phyloP scores from a whole-genome alignment of 2,888 invertebrate genomes.

The Eumerus sabulonum region DNA sequence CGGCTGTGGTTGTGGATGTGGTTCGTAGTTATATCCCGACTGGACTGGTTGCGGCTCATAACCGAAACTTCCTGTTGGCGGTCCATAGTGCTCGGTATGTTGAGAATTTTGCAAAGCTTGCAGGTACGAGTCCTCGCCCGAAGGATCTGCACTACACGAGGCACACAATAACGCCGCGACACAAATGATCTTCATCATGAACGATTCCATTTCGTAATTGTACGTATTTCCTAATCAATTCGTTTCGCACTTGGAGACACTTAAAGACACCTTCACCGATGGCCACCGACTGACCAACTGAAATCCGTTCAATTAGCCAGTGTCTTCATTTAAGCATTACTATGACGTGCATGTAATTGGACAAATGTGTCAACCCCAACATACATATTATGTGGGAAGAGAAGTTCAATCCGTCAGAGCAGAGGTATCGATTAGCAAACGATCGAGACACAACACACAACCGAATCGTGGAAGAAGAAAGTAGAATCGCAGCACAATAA shows the following conservation, averaged over 20 bases:
- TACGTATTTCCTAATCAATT: constrained; percentile 2
- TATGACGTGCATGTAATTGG: constrained; percentile 51
- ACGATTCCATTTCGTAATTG: constrained; percentile 34
- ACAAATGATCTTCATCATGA: constrained; percentile 35
- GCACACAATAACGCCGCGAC: constrained; percentile 28
- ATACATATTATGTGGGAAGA: constrained; percentile 54
- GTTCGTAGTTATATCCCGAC: constrained; percentile 69
- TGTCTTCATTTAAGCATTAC: constrained; percentile 54
- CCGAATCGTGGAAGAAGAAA: constrained; percentile 41
- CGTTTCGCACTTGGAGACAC: constrained; percentile 21
- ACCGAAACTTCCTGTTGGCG: constrained; percentile 37
- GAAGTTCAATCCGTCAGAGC: constrained; percentile 49
- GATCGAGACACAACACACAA: constrained; percentile 11
- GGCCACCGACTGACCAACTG: constrained; percentile 66
- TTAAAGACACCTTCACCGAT: constrained; percentile 60
- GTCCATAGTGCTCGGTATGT: constrained; percentile 64
- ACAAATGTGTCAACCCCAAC: constrained; percentile 57
- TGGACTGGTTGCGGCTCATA: constrained; percentile 74
- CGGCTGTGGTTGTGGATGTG: constrained; percentile 78
- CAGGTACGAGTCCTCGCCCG: constrained; percentile 73
- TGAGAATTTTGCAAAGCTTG: constrained; percentile 75
- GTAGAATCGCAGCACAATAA: constrained; percentile 35
- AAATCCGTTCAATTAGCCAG: constrained; percentile 53
- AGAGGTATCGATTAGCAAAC: constrained; percentile 34
- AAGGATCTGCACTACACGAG: constrained; percentile 17